phyloP scores from a whole-genome alignment of 2,113 vertebrate species.

The Dicrurus megarhynchus region DNA sequence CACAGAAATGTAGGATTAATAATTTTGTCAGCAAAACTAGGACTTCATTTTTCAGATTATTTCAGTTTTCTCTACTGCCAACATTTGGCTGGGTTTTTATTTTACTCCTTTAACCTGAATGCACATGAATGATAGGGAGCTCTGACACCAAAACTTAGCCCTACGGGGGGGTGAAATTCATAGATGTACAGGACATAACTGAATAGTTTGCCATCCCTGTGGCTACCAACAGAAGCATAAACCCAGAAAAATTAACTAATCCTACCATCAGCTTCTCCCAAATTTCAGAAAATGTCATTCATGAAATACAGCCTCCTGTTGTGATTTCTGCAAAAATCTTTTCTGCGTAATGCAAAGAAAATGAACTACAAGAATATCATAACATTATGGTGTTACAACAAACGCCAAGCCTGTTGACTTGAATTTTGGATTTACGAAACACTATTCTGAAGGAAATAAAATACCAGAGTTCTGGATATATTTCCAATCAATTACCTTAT shows the following conservation, averaged over 20 bases:
- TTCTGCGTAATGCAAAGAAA: not conserved
- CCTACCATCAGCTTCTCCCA: not conserved
- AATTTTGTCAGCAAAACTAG: not conserved
- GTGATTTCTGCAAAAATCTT: not conserved
- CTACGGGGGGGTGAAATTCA: not conserved
- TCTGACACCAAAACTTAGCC: not conserved
- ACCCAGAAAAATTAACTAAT: not conserved
- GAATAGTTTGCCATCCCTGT: not conserved
- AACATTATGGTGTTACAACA: not conserved
- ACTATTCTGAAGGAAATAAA: not conserved
- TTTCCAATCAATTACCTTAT: not conserved
- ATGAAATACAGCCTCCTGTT: not conserved
- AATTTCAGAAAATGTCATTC: not conserved
- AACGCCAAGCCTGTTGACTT: not conserved
- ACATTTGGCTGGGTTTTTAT: not conserved
- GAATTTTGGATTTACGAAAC: not conserved
- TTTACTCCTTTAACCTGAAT: not conserved
- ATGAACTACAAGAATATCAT: not conserved
- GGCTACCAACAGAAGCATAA: not conserved
- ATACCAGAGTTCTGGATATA: not conserved
- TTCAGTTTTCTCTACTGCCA: not conserved
- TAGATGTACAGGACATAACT: not conserved
- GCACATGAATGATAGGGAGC: not conserved
- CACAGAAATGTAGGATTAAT: not conserved
- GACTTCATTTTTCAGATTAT: conserved; percentile 4